phyloP scores from a whole-genome alignment of 2,797 vertebrate genomes.

The Pipistrellus kuhlii region DNA sequence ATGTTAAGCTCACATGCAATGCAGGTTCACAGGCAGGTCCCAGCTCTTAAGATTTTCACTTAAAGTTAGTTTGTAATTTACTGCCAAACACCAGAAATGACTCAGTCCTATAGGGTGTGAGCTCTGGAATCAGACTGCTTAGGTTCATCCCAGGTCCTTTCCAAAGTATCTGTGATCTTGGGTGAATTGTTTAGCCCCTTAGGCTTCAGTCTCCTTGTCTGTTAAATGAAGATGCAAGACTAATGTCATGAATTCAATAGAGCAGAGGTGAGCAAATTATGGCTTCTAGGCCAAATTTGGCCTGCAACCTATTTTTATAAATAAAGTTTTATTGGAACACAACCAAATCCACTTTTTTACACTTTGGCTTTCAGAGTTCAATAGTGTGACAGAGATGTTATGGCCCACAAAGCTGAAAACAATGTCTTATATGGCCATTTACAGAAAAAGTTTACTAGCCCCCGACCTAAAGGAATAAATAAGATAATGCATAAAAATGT shows the following conservation, averaged over 20 bases:
- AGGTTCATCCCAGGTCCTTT: not conserved
- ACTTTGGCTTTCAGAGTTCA: not conserved
- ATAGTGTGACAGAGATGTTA: not conserved
- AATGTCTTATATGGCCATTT: not conserved
- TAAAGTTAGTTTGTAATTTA: not conserved
- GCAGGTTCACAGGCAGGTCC: not conserved
- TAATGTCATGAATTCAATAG: not conserved
- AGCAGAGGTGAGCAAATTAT: not conserved
- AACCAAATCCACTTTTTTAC: not conserved
- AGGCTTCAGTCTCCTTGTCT: not conserved
- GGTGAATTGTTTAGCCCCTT: not conserved
- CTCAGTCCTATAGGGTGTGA: not conserved
- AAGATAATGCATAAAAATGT: conserved; percentile 14
- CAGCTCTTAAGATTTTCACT: not conserved
- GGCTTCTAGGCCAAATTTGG: not conserved
- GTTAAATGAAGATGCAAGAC: conserved; percentile 26
- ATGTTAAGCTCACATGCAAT: not conserved
- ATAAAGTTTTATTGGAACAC: conserved; percentile 54
- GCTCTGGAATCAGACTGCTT: conserved; percentile 25
- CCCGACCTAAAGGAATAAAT: conserved; percentile 21
- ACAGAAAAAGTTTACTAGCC: not conserved
- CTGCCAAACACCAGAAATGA: not conserved
- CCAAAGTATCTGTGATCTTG: not conserved
- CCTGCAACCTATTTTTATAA: conserved; percentile 14
- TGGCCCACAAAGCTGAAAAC: conserved; percentile 32